These are phyloP conservation scores for Sminthopsis crassicaudata DNA, from an alignment of 2,113 vertebrate species.

Conservation along the genomic window DNA sequence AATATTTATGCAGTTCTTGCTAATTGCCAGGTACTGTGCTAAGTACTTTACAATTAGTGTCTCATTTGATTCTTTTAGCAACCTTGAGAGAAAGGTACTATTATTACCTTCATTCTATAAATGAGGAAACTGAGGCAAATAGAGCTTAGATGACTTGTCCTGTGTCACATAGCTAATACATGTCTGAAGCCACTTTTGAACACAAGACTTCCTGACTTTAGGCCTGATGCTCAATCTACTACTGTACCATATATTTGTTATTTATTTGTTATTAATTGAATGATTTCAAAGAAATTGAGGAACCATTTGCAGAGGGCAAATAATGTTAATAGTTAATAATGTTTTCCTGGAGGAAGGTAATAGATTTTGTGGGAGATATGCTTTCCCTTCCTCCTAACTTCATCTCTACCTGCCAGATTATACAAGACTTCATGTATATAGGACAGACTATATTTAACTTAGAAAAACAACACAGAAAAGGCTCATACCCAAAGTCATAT, in stretches of 20 bases:
- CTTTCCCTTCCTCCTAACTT: not conserved
- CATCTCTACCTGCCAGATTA: not conserved
- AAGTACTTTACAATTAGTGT: not conserved
- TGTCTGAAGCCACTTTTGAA: not conserved
- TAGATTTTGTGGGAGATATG: not conserved
- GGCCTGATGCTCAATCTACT: not conserved
- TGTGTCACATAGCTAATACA: not conserved
- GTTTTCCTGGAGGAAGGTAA: not conserved
- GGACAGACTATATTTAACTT: not conserved
- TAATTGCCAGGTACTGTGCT: not conserved
- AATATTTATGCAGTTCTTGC: not conserved
- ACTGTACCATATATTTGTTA: not conserved
- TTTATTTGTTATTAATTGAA: not conserved
- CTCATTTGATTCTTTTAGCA: not conserved
- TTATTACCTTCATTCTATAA: not conserved
- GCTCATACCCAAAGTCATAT: not conserved
- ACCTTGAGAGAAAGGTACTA: not conserved
- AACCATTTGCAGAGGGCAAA: not conserved
- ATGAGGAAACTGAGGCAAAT: not conserved
- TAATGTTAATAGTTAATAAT: not conserved
- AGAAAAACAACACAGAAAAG: not conserved
- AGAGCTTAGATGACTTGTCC: not conserved
- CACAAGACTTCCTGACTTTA: not conserved
- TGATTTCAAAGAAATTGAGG: not conserved
- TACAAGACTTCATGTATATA: not conserved